phyloP scores from a whole-genome alignment of 2,797 vertebrate species.

The Pteronotus mesoamericanus region DNA sequence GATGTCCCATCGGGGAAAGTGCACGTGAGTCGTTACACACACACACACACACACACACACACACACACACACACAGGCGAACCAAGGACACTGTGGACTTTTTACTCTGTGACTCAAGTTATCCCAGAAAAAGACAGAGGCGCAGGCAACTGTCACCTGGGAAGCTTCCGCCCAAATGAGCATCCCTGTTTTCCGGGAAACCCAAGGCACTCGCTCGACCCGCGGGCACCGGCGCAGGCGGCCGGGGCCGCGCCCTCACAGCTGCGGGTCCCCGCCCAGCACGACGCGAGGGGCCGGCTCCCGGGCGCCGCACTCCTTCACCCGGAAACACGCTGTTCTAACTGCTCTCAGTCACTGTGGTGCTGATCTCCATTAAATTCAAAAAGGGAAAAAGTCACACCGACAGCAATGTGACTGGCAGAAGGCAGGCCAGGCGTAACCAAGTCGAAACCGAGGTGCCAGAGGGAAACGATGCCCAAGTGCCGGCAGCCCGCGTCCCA shows the following conservation, averaged over 20 bases:
- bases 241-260: too few species aligned
- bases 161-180: background rate
- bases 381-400: background rate
- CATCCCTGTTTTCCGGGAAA: conserved; percentile 43
- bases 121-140: conserved; percentile 2
- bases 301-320: background rate
- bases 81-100: background rate
- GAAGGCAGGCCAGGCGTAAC: background rate
- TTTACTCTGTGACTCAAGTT: background rate
- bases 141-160: background rate
- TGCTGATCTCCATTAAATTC: background rate
- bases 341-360: background rate
- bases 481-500: background rate
- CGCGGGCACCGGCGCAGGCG: too few species aligned
- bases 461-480: background rate
- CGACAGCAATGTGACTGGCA: background rate
- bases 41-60: background rate
- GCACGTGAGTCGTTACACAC: background rate
- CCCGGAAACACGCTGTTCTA: background rate
- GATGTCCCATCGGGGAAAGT: background rate
- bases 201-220: conserved; percentile 70
- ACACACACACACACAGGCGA: background rate
- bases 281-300: background rate
- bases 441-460: background rate
- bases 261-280: too few species aligned